Conservation (phyloP, 92 coral and sea anemone species). For the Zoanthus sociatus region DNA sequence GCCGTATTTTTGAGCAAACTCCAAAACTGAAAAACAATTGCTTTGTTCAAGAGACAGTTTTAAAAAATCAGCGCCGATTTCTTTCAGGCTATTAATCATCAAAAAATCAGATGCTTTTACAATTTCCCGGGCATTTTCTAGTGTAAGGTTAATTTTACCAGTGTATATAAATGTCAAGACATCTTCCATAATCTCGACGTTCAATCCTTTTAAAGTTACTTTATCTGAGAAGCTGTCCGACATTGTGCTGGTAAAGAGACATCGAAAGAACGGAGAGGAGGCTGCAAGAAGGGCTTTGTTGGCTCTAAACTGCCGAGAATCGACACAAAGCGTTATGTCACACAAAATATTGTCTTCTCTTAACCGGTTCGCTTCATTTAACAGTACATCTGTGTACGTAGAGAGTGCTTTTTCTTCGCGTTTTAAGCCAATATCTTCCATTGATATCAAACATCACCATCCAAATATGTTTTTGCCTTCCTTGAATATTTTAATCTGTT, state of each 20-base stretch:
- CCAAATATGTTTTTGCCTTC: not conserved
- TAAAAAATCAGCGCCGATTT: constrained; percentile 56
- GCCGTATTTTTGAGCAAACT: constrained; percentile 61
- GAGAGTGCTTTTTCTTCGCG: not conserved
- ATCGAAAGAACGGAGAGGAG: constrained; percentile 73
- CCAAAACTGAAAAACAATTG: constrained; percentile 60
- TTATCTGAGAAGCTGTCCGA: constrained; percentile 42
- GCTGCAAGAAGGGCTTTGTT: constrained; percentile 80
- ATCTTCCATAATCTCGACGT: constrained; percentile 54
- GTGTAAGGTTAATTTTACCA: constrained; percentile 60
- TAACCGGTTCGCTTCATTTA: constrained; percentile 37
- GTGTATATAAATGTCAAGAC: constrained; percentile 75
- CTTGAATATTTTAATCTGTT: not conserved
- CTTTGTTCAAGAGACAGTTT: constrained; percentile 44
- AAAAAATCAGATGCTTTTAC: constrained; percentile 72
- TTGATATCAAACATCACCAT: constrained; percentile 1
- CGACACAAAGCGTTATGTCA: constrained; percentile 72
- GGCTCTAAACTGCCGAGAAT: constrained; percentile 63
- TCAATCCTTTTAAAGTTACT: constrained; percentile 55
- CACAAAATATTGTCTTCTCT: constrained; percentile 54
- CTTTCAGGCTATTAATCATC: constrained; percentile 64
- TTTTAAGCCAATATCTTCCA: constrained; percentile 12
- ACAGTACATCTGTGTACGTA: constrained; percentile 26
- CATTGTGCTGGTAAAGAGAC: constrained; percentile 70
- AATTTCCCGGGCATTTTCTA: constrained; percentile 72